Base-by-base conservation (phyloP, 1,140 invertebrate species). In the Dolichoris vasculosae region DNA sequence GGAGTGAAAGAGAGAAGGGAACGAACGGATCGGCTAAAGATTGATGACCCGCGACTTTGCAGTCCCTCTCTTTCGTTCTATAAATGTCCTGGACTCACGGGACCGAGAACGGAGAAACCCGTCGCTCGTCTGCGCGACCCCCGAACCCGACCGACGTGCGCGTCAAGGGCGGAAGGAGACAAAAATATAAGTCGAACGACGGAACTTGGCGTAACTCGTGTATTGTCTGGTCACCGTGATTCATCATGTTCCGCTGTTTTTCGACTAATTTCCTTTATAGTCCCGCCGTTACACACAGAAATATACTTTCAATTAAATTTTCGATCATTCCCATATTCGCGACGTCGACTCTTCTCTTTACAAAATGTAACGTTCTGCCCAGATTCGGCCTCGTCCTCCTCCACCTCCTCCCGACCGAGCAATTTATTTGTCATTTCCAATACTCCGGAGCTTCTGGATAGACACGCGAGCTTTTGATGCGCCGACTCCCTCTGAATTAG, bases 31-130 rank as follows among this genome's bases (percentile, higher is more conserved):
- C 63, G 76, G 64, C 76, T 46, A 63, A 69, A 84, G 84, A 85
- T 85, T 85, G 84, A 85, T 85, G 84, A 85, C 63, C 67, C 83
- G 78, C 78, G 77, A 75, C n/a, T 48, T 63, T n/a, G 32, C 40
- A 3, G 9, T 51, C 64, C 9, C 75, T 9, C 78, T 43, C 59
- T 46, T 40, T 0, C 76, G 64, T 83, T 78, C 82, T 84, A 84
- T 84, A 84, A 78, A 84, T 84, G 82, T 51, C 55, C 59, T n/a
- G 48, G 64, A 55, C 43, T 26, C 63, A 13, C 0, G 71, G 23
- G 55, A 26, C 55, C 23, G 55, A 2, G 55, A n/a, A n/a, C 23
- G 23, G 23, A 26, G 55, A 55, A 59, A 59, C 23, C 23, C 23
- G 55, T 59, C 20, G 55, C 23, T 13, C 71, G 71, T 46, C 8